Conservation (phyloP, 2,797 vertebrate species). For the Acrocephalus scirpaceus region DNA sequence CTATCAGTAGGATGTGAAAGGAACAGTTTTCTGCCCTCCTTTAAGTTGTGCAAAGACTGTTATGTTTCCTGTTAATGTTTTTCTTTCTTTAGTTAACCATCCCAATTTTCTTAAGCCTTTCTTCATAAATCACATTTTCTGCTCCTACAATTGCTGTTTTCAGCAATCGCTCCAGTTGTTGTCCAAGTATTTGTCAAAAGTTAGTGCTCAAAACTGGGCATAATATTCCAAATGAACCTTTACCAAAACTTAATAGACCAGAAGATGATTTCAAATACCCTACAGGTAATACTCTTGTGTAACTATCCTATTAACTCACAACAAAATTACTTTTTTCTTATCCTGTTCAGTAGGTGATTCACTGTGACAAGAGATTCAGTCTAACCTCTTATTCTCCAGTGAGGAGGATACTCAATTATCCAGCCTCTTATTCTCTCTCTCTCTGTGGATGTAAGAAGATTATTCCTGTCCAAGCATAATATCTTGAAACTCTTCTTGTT, state of each 20-base stretch:
- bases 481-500: background rate
- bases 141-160: background rate
- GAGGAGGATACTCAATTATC: background rate
- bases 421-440: background rate
- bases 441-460: background rate
- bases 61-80: background rate
- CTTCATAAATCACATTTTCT: background rate
- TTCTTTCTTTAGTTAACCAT: background rate
- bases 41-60: background rate
- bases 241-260: background rate
- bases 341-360: background rate
- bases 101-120: background rate
- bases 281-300: background rate
- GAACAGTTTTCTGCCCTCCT: background rate
- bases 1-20: background rate
- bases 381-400: background rate
- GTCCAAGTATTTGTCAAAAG: background rate
- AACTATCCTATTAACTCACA: background rate
- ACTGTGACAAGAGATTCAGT: background rate
- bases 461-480: background rate
- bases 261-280: background rate
- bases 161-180: background rate
- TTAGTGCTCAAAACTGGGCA: background rate
- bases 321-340: slow-evolving; percentile 15
- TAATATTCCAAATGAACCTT: background rate